These are phyloP conservation scores for Drosophila meridiana DNA, from an alignment of 2,888 invertebrate species.

Conservation along the genomic window DNA sequence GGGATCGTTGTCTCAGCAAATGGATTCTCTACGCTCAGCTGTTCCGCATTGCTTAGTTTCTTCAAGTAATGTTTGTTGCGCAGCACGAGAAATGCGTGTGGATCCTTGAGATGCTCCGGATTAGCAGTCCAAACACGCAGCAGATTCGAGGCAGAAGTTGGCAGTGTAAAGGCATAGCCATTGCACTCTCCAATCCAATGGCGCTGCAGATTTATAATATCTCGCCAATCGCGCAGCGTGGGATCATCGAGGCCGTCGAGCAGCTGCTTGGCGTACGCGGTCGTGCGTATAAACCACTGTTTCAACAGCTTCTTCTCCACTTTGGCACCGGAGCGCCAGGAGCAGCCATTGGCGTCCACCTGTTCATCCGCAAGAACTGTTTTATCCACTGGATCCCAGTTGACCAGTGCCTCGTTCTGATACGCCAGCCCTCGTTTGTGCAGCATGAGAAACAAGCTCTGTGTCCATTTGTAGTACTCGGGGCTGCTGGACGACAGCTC, in stretches of 20 bases:
- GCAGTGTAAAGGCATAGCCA: slow-evolving; percentile 90
- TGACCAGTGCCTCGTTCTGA: slow-evolving; percentile 94
- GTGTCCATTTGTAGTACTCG: slow-evolving; percentile 97
- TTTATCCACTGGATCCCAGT: slow-evolving; percentile 99
- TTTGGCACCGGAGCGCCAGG: slow-evolving; percentile 98
- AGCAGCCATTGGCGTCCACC: slow-evolving; percentile 94
- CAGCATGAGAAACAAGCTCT: slow-evolving; percentile 95
- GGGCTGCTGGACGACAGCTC: slow-evolving; percentile 96
- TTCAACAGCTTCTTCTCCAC: slow-evolving; percentile 94
- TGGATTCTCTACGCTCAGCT: slow-evolving; percentile 88
- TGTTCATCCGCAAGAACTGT: slow-evolving; percentile 99
- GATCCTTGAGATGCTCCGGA: slow-evolving; percentile 90
- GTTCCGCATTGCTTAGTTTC: slow-evolving; percentile 80
- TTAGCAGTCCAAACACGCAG: slow-evolving; percentile 89
- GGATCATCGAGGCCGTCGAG: slow-evolving; percentile 90
- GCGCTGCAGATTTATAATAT: slow-evolving; percentile 93
- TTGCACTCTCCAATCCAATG: slow-evolving; percentile 96
- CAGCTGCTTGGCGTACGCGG: slow-evolving; percentile 90
- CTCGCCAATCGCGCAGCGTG: slow-evolving; percentile 91
- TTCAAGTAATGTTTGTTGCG: slow-evolving; percentile 86
- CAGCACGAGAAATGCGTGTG: slow-evolving; percentile 89
- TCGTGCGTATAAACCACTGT: slow-evolving; percentile 98
- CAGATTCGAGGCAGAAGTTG: slow-evolving; percentile 76
- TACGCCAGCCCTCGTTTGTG: slow-evolving; percentile 94
- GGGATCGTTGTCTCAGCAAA: slow-evolving; percentile 88